These are phyloP conservation scores for Apodemia mormo DNA, from an alignment of 2,888 invertebrate species.

Conservation along the genomic window DNA sequence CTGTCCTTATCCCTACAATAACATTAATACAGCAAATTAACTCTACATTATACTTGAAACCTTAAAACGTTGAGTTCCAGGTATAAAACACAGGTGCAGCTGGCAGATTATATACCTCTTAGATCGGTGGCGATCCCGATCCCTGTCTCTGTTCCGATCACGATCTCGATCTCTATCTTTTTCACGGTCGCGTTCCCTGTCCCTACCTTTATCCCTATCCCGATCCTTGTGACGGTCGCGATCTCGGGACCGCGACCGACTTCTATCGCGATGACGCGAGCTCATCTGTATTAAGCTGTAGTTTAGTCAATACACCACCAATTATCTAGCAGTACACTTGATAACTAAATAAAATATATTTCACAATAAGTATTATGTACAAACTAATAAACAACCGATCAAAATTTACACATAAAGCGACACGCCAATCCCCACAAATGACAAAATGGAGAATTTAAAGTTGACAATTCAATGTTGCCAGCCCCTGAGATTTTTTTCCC, in stretches of 20 bases:
- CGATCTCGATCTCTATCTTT: constrained; percentile 56
- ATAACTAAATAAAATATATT: not conserved
- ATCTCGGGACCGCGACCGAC: constrained; percentile 69
- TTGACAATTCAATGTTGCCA: not conserved
- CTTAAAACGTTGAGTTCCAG: too few relatives aligned
- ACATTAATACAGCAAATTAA: constrained; percentile 3
- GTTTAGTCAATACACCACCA: not conserved
- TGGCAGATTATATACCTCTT: constrained; percentile 59
- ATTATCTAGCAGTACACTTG: not conserved
- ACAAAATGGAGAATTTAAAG: constrained; percentile 26
- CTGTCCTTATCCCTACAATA: constrained; percentile 67
- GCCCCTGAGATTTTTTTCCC: too few relatives aligned
- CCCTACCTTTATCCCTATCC: constrained; percentile 54
- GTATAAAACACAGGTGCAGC: too few relatives aligned
- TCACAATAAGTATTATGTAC: not conserved
- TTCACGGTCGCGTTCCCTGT: constrained; percentile 68
- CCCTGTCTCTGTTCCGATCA: constrained; percentile 54
- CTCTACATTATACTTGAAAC: not conserved
- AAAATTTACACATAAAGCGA: not conserved
- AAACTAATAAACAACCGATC: not conserved
- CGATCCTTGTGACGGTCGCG: constrained; percentile 61
- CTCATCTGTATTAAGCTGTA: constrained; percentile 60
- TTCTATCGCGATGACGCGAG: constrained; percentile 78
- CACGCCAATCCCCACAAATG: constrained; percentile 15
- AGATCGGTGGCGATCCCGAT: constrained; percentile 60